Conservation (phyloP, 1,140 invertebrate species). For the Apis mellifera region DNA sequence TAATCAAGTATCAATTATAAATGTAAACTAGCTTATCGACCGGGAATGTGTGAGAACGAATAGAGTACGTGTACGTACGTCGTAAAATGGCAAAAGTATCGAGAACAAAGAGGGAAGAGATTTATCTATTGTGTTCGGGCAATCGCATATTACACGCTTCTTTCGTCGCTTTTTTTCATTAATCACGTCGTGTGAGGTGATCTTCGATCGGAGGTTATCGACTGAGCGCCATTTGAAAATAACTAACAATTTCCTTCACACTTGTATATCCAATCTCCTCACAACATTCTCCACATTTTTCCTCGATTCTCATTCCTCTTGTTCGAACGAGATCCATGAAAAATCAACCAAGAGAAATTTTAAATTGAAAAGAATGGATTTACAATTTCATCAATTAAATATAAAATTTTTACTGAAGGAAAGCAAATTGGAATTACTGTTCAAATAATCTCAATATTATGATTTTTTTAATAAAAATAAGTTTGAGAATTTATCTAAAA, state of each 20-base stretch:
- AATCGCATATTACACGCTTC: constrained; percentile 34
- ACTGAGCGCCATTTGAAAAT: background rate
- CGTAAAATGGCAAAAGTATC: background rate
- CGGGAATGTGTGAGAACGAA: background rate
- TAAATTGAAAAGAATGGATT: too few relatives aligned
- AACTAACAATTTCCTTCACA: constrained; percentile 3
- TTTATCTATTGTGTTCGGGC: constrained; percentile 14
- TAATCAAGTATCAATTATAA: constrained; percentile 28
- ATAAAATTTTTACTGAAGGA: too few relatives aligned
- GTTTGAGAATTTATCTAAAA: too few relatives aligned
- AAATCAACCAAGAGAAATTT: too few relatives aligned
- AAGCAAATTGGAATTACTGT: too few relatives aligned
- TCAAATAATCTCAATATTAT: too few relatives aligned
- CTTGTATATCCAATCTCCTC: too few relatives aligned
- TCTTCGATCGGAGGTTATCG: constrained; percentile 35
- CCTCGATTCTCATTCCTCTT: background rate
- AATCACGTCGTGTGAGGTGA: constrained; percentile 20
- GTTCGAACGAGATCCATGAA: background rate
- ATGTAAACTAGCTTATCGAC: constrained; percentile 9
- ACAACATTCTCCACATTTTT: background rate
- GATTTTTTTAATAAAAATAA: too few relatives aligned
- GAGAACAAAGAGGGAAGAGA: background rate
- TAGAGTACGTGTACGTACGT: background rate
- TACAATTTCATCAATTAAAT: too few relatives aligned
- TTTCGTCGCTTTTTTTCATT: constrained; percentile 19